These are phyloP conservation scores for Anser brachyrhynchus DNA, from an alignment of 2,113 vertebrate genomes.

Conservation along the genomic window DNA sequence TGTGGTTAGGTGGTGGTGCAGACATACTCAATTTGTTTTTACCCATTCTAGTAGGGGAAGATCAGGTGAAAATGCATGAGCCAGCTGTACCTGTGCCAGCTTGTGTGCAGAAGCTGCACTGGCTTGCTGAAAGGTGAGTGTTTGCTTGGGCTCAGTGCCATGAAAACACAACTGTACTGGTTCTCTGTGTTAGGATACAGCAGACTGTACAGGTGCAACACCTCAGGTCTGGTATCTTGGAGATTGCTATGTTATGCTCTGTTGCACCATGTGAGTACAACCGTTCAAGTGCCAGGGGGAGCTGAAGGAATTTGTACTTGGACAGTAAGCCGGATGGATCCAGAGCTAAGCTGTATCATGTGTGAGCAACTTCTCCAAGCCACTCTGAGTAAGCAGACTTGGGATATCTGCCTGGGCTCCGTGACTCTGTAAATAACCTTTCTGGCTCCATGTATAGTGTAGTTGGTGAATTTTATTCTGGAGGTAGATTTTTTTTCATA, in stretches of 20 bases:
- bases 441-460: not conserved
- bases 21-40: not conserved
- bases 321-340: not conserved
- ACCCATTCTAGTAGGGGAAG: not conserved
- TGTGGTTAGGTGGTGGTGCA: not conserved
- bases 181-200: not conserved
- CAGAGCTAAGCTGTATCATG: not conserved
- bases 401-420: not conserved
- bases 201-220: not conserved
- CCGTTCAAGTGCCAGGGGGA: not conserved
- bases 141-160: not conserved
- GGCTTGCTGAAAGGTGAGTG: not conserved
- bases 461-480: not conserved
- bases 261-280: not conserved
- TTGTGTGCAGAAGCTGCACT: not conserved
- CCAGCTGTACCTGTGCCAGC: not conserved
- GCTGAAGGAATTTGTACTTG: not conserved
- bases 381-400: not conserved
- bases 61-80: not conserved
- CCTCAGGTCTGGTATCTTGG: not conserved
- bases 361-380: not conserved
- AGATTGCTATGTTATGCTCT: not conserved
- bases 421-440: not conserved
- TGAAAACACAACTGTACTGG: not conserved
- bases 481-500: not conserved